A percentile compares a stretch with the other conserved stretches of the same genome.
phyloP scores from a whole-genome alignment of 2,888 invertebrate species.

The Tetranychus truncatus region DNA sequence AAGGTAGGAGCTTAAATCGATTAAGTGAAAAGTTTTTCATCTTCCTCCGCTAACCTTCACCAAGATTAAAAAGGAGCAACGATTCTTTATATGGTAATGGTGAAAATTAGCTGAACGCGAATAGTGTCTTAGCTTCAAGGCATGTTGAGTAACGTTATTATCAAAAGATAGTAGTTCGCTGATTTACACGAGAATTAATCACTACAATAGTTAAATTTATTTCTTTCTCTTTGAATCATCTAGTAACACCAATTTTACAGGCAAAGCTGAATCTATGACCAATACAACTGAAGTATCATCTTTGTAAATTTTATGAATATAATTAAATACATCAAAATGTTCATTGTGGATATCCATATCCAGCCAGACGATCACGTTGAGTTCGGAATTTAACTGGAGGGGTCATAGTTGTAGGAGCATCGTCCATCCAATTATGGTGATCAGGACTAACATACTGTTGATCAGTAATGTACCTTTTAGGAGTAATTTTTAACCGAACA shows the following conservation, averaged over 20 bases:
- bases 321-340: not conserved
- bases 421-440: not conserved
- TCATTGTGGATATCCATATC: not conserved
- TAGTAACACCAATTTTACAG: too few relatives aligned
- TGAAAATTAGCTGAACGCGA: not conserved
- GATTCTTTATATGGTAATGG: not conserved
- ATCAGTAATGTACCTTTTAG: conserved; percentile 16
- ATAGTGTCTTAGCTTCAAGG: not conserved
- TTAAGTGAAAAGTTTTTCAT: not conserved
- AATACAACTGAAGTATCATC: not conserved
- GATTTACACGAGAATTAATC: too few relatives aligned
- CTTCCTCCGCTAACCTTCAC: not conserved
- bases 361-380: not conserved
- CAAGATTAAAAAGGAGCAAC: not conserved
- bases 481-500: conserved; percentile 8
- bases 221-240: too few relatives aligned
- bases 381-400: not conserved
- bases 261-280: not conserved
- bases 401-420: not conserved
- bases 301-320: not conserved
- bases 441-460: conserved; percentile 9
- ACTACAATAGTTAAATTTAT: too few relatives aligned
- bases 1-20: not conserved
- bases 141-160: not conserved
- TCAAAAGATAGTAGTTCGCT: not conserved